Conservation (phyloP, 1,140 invertebrate species). For the Aphis gossypii region DNA sequence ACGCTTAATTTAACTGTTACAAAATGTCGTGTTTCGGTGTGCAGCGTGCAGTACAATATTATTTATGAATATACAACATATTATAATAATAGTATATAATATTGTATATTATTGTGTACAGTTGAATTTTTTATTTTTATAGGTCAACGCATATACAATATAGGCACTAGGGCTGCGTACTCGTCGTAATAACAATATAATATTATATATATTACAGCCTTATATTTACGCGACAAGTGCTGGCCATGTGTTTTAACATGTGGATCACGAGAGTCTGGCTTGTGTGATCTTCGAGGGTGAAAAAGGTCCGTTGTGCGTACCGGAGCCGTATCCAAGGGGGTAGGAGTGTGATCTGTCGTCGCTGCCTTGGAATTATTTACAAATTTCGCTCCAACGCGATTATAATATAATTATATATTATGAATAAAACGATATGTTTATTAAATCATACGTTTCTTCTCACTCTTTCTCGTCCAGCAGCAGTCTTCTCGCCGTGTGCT, state of each 20-base stretch:
- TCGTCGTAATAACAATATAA: not conserved
- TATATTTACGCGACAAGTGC: constrained; percentile 29
- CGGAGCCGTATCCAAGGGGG: not conserved
- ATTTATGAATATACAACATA: not conserved
- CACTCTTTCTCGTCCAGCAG: not conserved
- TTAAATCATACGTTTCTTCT: not conserved
- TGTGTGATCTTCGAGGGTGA: constrained; percentile 24
- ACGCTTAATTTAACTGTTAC: not conserved
- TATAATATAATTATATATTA: too few relatives aligned
- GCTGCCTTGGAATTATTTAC: not conserved
- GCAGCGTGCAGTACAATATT: not conserved
- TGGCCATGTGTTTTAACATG: constrained; percentile 55
- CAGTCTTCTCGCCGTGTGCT: not conserved
- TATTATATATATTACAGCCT: not conserved
- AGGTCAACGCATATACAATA: not conserved
- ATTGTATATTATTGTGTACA: not conserved
- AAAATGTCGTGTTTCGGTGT: not conserved
- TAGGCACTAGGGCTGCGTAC: not conserved
- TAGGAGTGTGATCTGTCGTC: not conserved
- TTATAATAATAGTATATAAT: not conserved
- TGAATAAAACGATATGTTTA: not conserved
- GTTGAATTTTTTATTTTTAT: not conserved
- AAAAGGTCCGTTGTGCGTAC: not conserved
- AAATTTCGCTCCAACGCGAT: not conserved
- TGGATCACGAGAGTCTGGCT: constrained; percentile 24